Evolutionary conservation across 30 jellyfish, hydroid and myxozoan genomes (phyloP).

Genomic region (Clytia hemisphaerica): DNA sequence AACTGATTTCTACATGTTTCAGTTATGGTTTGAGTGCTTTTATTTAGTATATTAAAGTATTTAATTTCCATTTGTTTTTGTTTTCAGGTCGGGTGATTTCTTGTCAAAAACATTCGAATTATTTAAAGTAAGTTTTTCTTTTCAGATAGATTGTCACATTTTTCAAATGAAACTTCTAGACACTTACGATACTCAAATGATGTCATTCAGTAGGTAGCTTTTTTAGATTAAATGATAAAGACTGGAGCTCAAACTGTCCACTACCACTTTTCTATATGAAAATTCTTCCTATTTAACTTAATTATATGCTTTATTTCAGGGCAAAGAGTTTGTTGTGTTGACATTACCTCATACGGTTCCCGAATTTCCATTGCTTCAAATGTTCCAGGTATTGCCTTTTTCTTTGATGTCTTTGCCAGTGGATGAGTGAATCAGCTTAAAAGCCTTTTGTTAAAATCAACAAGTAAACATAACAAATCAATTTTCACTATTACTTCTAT

Average conservation of each 20-base stretch:
- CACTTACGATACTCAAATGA: too few species aligned
- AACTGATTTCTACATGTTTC: too few species aligned
- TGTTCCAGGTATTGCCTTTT: slow-evolving; percentile 59
- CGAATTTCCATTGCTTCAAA: slow-evolving; percentile 78
- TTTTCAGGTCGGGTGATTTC: slow-evolving; percentile 71
- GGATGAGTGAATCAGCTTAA: too few species aligned
- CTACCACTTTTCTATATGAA: not conserved
- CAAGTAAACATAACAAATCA: too few species aligned
- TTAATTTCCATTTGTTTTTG: not conserved
- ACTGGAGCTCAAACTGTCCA: too few species aligned
- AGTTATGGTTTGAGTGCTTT: not conserved
- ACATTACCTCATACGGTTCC: slow-evolving; percentile 82
- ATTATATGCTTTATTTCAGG: slow-evolving; percentile 19
- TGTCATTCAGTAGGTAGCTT: too few species aligned
- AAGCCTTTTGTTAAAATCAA: too few species aligned
- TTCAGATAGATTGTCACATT: not conserved
- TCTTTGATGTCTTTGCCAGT: too few species aligned
- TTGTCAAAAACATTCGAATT: slow-evolving; percentile 59
- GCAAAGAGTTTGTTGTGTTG: slow-evolving; percentile 62
- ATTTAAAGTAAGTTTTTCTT: slow-evolving; percentile 52
- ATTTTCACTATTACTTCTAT: too few species aligned
- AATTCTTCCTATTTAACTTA: not conserved
- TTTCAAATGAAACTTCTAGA: too few species aligned
- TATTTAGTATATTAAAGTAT: too few species aligned
- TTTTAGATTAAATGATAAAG: too few species aligned